Base-by-base conservation (phyloP, 2,797 vertebrate genomes). In the Carapus acus region DNA sequence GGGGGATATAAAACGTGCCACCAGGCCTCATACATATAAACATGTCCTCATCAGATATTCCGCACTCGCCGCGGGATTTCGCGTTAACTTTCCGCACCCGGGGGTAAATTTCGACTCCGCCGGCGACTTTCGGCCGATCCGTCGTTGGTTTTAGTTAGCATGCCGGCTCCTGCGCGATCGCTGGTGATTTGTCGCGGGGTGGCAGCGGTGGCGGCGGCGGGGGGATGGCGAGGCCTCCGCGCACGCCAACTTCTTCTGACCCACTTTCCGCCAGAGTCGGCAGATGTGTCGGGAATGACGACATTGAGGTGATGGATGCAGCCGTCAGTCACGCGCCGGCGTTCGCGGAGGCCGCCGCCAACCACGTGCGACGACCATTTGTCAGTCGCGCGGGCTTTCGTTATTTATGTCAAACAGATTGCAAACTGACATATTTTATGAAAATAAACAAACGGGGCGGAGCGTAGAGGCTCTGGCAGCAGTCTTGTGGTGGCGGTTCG, bases 311-410 rank as follows among this genome's bases (percentile, higher is more conserved):
- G 84, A 87, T 82, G 77, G 83, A 84, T 82, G 78, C 71, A 60
- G 71, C 81, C 69, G 78, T 88, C 86, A 84, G 82, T 88, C 82
- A 84, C 79, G 74, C 67, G 6, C 67, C 67, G 58, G 76, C 63
- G 60, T 79, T 78, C 76, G 84, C 81, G 76, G 75, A 79, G 78
- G 76, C 79, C 81, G 82, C 70, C 79, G 77, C 67, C 66, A n/a
- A n/a, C n/a, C 75, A 71, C 55, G 71, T 72, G 73, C 68, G 76
- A 62, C 63, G 49, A 42, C 67, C 81, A 78, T 83, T 82, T 74
- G 78, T 87, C 78, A 83, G 23, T 53, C 33, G 54, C 54, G 55
- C 49, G 15, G 17, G 69, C 76, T 77, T 77, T 66, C 69, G n/a
- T 49, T 45, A 72, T 72, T 76, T 47, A 69, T 49, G 39, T 67